Base-by-base conservation (phyloP, 2,113 vertebrate genomes). In the Semicossyphus pulcher region DNA sequence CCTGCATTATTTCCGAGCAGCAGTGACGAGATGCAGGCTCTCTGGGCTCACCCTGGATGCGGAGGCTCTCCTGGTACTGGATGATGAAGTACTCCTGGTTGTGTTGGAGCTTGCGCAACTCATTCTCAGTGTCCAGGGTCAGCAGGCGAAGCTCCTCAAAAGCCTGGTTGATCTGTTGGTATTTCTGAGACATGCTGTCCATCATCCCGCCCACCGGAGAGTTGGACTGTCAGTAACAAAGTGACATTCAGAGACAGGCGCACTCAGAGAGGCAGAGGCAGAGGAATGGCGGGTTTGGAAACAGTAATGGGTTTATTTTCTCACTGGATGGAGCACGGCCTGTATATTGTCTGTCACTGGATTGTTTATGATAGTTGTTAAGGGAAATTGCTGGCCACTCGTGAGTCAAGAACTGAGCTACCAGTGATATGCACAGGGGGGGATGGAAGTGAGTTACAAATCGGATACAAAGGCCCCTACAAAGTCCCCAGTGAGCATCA, bases 81-180 rank as follows among this genome's bases (percentile, higher is more conserved):
- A 99, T 99, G 90, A 99, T 99, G 91, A 99, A 99, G 72, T 98
- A 99, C 76, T 99, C 97, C 76, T 99, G 97, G 2, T 96, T 97
- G 91, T 98, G 96, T 83, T 98, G 97, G 78, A 99, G 94, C 90
- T 97, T 98, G 86, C 97, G 95, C 73, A 99, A 93, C 66, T 98
- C 96, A 0, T 94, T 99, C 91, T 98, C 97, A 0, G 97, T 98
- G 90, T 98, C 97, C 86, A 98, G 96, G 0, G 96, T 97, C 78
- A 98, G 91, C 84, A 96, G 85, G 10, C 97, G 93, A 36, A 99
- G 94, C 91, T 99, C 97, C 90, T 99, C 97, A 0, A 99, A 98
- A 0, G 94, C 96, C 83, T 98, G 97, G 90, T 98, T 98, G 87
- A 98, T 99, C 92, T 98, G 97, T 60, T 98, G 95, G 88, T 99